Evolutionary conservation across 2,797 vertebrate species (phyloP).

Genomic region (Ctenosaura bakeri): DNA sequence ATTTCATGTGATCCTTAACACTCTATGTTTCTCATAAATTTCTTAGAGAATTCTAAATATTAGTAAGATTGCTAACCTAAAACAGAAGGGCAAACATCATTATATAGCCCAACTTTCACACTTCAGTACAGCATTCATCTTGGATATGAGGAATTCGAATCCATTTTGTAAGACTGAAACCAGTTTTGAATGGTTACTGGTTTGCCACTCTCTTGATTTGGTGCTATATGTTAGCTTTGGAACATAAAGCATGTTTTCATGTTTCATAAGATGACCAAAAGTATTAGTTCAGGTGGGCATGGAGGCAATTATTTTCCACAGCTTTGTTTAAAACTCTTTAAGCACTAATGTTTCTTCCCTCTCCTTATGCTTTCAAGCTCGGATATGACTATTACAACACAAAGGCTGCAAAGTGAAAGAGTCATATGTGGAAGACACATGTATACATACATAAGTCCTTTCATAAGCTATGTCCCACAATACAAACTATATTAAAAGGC

Average conservation of each 20-base stretch:
- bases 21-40: neutral
- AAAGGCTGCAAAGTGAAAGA: neutral
- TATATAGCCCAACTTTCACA: neutral
- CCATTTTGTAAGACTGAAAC: constrained; percentile 4
- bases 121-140: neutral
- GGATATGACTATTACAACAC: neutral
- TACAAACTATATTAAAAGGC: neutral
- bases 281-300: neutral
- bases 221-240: neutral
- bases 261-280: neutral
- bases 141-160: neutral
- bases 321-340: neutral
- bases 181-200: neutral
- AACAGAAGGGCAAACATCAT: neutral
- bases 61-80: neutral
- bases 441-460: neutral
- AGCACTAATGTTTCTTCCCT: neutral
- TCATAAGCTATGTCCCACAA: neutral
- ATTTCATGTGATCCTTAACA: neutral
- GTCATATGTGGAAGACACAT: too few species aligned
- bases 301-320: neutral
- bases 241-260: neutral
- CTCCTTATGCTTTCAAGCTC: neutral
- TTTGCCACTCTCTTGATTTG: neutral
- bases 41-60: constrained; percentile 23